Evolutionary conservation across 2,113 vertebrate genomes (phyloP).

Genomic region (Serinus canaria): DNA sequence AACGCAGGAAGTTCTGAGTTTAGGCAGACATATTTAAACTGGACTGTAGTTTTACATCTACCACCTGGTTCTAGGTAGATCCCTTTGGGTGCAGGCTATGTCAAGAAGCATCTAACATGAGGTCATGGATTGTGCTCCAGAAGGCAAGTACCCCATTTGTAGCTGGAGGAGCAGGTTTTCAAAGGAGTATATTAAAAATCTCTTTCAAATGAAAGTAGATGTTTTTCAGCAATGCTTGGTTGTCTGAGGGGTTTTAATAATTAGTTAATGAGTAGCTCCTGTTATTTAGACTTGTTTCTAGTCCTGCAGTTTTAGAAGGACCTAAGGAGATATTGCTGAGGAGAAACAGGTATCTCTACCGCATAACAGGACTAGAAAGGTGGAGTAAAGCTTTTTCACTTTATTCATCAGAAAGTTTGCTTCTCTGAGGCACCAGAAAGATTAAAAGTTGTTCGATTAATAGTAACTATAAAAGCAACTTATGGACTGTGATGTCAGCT

Average conservation of each 20-base stretch:
- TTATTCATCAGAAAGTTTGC: not conserved
- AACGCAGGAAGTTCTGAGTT: not conserved
- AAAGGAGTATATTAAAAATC: not conserved
- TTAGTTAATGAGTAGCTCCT: not conserved
- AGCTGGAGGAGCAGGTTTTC: not conserved
- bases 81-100: not conserved
- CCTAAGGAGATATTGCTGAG: not conserved
- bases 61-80: not conserved
- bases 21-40: not conserved
- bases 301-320: not conserved
- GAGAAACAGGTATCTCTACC: not conserved
- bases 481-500: not conserved
- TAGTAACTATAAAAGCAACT: not conserved
- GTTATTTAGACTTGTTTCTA: not conserved
- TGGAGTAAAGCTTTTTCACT: not conserved
- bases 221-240: not conserved
- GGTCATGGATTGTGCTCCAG: not conserved
- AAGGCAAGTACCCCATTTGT: not conserved
- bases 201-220: not conserved
- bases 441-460: not conserved
- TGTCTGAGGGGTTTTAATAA: not conserved
- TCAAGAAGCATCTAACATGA: not conserved
- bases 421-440: not conserved
- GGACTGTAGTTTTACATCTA: not conserved
- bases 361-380: not conserved